Conservation (phyloP, 1,140 invertebrate genomes). For the Notospermus geniculatus region DNA sequence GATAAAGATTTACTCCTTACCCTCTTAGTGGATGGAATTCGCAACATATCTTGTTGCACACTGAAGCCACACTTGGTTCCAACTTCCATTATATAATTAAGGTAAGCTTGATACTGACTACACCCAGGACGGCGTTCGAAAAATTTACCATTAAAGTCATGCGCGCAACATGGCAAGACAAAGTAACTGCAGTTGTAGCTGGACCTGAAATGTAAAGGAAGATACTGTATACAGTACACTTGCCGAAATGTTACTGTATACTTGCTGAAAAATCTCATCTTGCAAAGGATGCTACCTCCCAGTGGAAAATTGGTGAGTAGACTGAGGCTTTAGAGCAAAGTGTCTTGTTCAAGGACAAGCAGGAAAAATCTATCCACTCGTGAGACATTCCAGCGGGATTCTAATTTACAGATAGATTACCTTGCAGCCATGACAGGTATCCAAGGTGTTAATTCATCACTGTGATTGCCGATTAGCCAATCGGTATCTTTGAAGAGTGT, state of each 20-base stretch:
- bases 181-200: slow-evolving; percentile 69
- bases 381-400: not conserved
- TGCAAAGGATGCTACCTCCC: too few relatives aligned
- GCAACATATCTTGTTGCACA: slow-evolving; percentile 74
- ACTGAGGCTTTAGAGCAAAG: too few relatives aligned
- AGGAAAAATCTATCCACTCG: not conserved
- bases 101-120: slow-evolving; percentile 73
- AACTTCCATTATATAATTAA: slow-evolving; percentile 73
- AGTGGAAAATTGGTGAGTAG: too few relatives aligned
- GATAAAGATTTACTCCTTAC: slow-evolving; percentile 34
- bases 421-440: slow-evolving; percentile 86
- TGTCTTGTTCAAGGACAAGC: too few relatives aligned
- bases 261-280: too few relatives aligned
- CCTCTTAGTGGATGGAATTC: slow-evolving; percentile 92
- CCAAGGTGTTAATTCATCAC: slow-evolving; percentile 97
- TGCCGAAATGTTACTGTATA: too few relatives aligned
- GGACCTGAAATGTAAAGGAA: slow-evolving; percentile 59
- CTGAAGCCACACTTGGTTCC: slow-evolving; percentile 74
- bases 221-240: not conserved
- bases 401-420: slow-evolving; percentile 33
- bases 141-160: slow-evolving; percentile 85
- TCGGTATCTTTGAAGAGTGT: slow-evolving; percentile 73
- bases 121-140: slow-evolving; percentile 28
- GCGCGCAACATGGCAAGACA: slow-evolving; percentile 90
- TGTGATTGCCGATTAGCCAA: slow-evolving; percentile 98